These are phyloP conservation scores for Turritopsis rubra DNA, from an alignment of 30 jellyfish, hydroid and myxozoan genomes.

Conservation along the genomic window DNA sequence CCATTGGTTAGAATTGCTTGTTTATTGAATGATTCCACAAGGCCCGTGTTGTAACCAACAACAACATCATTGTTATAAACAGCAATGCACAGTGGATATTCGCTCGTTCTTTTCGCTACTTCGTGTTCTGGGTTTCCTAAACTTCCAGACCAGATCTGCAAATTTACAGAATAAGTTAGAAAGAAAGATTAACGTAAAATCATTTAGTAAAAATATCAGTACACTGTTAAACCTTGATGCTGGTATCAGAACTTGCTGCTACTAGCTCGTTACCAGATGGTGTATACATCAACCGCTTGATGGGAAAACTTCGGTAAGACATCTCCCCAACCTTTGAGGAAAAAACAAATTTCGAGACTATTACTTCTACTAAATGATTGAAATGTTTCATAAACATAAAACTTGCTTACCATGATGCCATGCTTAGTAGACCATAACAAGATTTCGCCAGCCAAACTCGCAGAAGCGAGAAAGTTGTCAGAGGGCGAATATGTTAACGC, in stretches of 20 bases:
- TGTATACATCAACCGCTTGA: slow-evolving; percentile 37
- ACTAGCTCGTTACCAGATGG: slow-evolving; percentile 47
- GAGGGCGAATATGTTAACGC: slow-evolving; percentile 73
- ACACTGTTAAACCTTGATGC: slow-evolving; percentile 44
- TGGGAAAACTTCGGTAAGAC: slow-evolving; percentile 39
- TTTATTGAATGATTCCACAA: slow-evolving; percentile 27
- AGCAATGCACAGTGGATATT: slow-evolving; percentile 61
- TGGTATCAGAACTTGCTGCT: slow-evolving; percentile 56
- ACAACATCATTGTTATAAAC: slow-evolving; percentile 36
- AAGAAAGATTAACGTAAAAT: too few relatives aligned
- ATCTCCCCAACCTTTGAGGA: slow-evolving; percentile 71
- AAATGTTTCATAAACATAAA: too few relatives aligned
- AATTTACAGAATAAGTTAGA: too few relatives aligned
- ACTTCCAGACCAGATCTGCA: slow-evolving; percentile 77
- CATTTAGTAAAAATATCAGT: too few relatives aligned
- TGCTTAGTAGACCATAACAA: slow-evolving; percentile 55
- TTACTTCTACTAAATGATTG: too few relatives aligned
- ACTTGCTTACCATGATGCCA: slow-evolving; percentile 42
- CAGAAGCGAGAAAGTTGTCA: slow-evolving; percentile 61
- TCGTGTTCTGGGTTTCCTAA: slow-evolving; percentile 52
- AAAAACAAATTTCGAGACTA: background rate
- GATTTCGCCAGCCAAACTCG: slow-evolving; percentile 62
- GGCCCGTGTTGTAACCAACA: slow-evolving; percentile 73
- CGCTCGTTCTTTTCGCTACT: background rate
- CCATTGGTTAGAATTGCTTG: slow-evolving; percentile 15